phyloP scores from a whole-genome alignment of 2,113 vertebrate species.

The Bujurquina vittata region DNA sequence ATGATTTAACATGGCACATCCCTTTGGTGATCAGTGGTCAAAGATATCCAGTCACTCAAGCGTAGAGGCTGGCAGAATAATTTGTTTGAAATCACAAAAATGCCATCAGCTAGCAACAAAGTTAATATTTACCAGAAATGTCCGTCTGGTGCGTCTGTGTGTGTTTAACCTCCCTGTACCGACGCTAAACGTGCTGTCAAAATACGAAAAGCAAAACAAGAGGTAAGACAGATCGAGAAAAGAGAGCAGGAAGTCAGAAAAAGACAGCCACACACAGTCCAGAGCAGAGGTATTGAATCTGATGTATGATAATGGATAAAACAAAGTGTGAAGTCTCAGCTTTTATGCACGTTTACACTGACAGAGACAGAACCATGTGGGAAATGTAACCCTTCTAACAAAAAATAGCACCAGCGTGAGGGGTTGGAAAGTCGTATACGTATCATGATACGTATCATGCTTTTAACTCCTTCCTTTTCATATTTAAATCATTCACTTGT shows the following conservation, averaged over 20 bases:
- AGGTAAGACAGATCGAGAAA: slow-evolving; percentile 41
- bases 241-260: background rate
- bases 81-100: slow-evolving; percentile 58
- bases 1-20: background rate
- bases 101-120: slow-evolving; percentile 54
- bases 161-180: slow-evolving; percentile 37
- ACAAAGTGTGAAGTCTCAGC: background rate
- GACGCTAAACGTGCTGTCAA: slow-evolving; percentile 59
- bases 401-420: background rate
- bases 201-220: slow-evolving; percentile 44
- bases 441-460: no score
- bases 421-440: background rate
- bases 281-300: slow-evolving; percentile 4
- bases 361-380: background rate
- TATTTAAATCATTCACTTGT: no score
- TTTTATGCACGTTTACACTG: background rate
- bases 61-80: slow-evolving; percentile 21
- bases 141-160: slow-evolving; percentile 29
- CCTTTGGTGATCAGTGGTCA: background rate
- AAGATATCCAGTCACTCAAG: slow-evolving; percentile 18
- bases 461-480: no score
- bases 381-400: background rate
- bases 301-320: background rate
- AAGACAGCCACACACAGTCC: background rate
- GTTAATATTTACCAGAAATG: slow-evolving; percentile 69